These are phyloP conservation scores for Ganaspis brasiliensis DNA, from an alignment of 2,888 invertebrate species.

Conservation along the genomic window DNA sequence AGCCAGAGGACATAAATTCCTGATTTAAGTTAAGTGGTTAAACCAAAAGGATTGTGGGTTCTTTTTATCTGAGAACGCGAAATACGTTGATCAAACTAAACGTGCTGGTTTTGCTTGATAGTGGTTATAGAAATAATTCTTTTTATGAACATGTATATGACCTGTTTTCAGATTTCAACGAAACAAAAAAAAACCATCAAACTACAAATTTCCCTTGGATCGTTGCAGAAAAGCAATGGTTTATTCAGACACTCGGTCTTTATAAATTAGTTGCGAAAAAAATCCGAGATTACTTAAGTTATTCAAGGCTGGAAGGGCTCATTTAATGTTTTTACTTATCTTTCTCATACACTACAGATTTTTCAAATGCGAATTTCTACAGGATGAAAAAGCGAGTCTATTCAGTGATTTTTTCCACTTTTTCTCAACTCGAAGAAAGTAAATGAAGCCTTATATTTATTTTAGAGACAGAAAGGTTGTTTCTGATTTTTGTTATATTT, in stretches of 20 bases:
- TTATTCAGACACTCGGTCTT: background rate
- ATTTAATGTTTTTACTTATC: slow-evolving; percentile 18
- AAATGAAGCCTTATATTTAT: background rate
- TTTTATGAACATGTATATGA: background rate
- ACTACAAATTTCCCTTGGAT: background rate
- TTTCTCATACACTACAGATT: background rate
- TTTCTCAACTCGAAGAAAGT: slow-evolving; percentile 8
- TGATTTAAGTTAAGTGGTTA: background rate
- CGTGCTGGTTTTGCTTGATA: background rate
- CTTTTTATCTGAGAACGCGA: background rate
- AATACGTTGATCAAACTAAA: background rate
- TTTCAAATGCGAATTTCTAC: background rate
- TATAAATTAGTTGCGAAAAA: slow-evolving; percentile 32
- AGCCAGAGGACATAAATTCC: background rate
- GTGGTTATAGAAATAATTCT: background rate
- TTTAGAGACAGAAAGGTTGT: background rate
- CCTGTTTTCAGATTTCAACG: background rate
- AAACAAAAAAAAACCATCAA: background rate
- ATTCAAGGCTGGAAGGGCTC: slow-evolving; percentile 3
- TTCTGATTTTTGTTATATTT: background rate
- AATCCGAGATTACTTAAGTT: background rate
- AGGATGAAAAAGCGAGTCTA: background rate
- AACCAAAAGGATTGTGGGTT: background rate
- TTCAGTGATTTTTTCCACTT: slow-evolving; percentile 6
- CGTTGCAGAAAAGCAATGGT: slow-evolving; percentile 22